Evolutionary conservation across 2,797 vertebrate genomes (phyloP).

Genomic region (Triplophysa yarkandensis): DNA sequence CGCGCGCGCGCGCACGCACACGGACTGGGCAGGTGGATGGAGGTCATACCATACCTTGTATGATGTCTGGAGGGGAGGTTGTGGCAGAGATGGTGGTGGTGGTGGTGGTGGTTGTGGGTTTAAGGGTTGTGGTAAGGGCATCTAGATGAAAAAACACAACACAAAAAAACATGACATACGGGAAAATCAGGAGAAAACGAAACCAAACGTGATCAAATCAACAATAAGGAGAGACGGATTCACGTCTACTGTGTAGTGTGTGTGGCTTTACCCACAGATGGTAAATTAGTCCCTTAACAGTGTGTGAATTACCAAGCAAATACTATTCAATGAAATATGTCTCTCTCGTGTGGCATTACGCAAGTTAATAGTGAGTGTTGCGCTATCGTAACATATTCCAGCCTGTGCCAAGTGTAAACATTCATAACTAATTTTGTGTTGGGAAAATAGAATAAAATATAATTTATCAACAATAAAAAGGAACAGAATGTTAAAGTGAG

Average conservation of each 20-base stretch:
- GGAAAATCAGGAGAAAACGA: slow-evolving; percentile 72
- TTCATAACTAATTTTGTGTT: slow-evolving; percentile 26
- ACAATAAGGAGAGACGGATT: slow-evolving; percentile 49
- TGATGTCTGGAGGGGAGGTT: slow-evolving; percentile 79
- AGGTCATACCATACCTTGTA: slow-evolving; percentile 85
- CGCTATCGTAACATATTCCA: background rate
- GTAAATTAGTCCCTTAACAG: slow-evolving; percentile 24
- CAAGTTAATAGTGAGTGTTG: slow-evolving; percentile 29
- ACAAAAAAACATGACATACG: slow-evolving; percentile 74
- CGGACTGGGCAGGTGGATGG: slow-evolving; percentile 69
- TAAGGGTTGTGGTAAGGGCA: slow-evolving; percentile 98
- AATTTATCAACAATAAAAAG: slow-evolving; percentile 36
- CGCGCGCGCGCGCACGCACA: slow-evolving; percentile 29
- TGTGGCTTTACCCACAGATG: slow-evolving; percentile 27
- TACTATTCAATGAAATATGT: slow-evolving; percentile 16
- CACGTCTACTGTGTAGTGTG: slow-evolving; percentile 16
- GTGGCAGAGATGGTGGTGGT: slow-evolving; percentile 78
- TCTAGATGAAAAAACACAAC: slow-evolving; percentile 96
- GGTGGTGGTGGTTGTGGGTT: slow-evolving; percentile 90
- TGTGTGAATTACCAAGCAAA: slow-evolving; percentile 23
- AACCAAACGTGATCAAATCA: slow-evolving; percentile 55
- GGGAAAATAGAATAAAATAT: slow-evolving; percentile 45
- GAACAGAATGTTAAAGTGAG: slow-evolving; percentile 46
- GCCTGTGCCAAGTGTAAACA: slow-evolving; percentile 23
- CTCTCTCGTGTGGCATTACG: slow-evolving; percentile 18